phyloP scores from a whole-genome alignment of 2,797 vertebrate species.

The Xenops minutus region DNA sequence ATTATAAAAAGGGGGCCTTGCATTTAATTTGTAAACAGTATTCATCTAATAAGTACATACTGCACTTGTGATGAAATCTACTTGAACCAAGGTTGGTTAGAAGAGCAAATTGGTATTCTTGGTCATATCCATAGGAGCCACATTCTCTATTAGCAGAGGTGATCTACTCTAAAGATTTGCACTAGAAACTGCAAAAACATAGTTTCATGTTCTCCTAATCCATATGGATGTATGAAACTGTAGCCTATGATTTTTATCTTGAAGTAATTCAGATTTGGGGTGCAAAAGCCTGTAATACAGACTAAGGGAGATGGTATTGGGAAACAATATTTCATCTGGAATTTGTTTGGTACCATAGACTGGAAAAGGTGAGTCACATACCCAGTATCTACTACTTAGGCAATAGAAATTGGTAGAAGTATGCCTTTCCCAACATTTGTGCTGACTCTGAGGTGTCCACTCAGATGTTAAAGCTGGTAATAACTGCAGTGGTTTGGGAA shows the following conservation, averaged over 20 bases:
- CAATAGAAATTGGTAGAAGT: background rate
- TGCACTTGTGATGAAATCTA: background rate
- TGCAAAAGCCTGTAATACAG: background rate
- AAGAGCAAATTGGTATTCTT: background rate
- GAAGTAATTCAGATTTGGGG: background rate
- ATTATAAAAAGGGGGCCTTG: rapidly evolving
- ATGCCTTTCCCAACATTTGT: background rate
- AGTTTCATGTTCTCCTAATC: background rate
- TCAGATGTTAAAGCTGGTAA: background rate
- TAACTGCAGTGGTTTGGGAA: background rate
- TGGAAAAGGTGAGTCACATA: background rate
- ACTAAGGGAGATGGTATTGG: background rate
- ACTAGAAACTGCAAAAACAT: background rate
- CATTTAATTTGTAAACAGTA: background rate
- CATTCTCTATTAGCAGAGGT: background rate
- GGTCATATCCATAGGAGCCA: background rate
- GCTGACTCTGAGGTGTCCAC: background rate
- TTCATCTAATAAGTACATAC: background rate
- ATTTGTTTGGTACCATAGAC: background rate
- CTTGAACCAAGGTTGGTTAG: background rate
- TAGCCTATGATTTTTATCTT: background rate
- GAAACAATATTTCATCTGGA: background rate
- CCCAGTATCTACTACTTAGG: background rate
- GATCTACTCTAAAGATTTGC: background rate
- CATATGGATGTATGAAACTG: background rate